Evolutionary conservation across 1,140 invertebrate genomes (phyloP).

Genomic region (Diachasma alloeum): DNA sequence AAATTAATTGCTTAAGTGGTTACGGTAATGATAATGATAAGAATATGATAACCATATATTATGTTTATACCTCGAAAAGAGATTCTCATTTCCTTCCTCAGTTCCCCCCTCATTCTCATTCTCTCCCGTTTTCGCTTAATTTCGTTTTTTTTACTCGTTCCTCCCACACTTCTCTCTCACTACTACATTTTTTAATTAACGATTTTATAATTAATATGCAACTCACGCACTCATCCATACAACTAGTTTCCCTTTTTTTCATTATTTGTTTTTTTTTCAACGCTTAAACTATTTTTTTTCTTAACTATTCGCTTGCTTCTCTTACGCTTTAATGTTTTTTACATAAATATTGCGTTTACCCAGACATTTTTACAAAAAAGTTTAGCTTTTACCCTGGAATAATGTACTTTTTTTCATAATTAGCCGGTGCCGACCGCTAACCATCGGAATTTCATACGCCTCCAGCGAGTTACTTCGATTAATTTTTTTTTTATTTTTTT

Average conservation of each 20-base stretch:
- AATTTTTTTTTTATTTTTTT: slow-evolving; percentile 34
- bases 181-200: not conserved
- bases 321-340: slow-evolving; percentile 39
- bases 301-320: slow-evolving; percentile 8
- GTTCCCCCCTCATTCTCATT: slow-evolving; percentile 1
- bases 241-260: slow-evolving; percentile 25
- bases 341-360: slow-evolving; percentile 60
- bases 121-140: not conserved
- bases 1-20: slow-evolving; percentile 25
- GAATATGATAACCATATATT: slow-evolving; percentile 31
- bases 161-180: not conserved
- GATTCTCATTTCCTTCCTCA: slow-evolving; percentile 13
- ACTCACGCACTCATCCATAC: not conserved
- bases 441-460: slow-evolving; percentile 33
- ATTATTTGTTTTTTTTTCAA: slow-evolving; percentile 43
- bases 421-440: slow-evolving; percentile 29
- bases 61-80: slow-evolving; percentile 21
- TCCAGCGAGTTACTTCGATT: slow-evolving; percentile 18
- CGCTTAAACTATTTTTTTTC: slow-evolving; percentile 24
- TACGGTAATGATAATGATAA: slow-evolving; percentile 31
- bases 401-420: slow-evolving; percentile 41
- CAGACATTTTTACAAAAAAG: slow-evolving; percentile 61
- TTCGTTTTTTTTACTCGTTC: too few relatives aligned
- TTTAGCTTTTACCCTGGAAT: slow-evolving; percentile 54
- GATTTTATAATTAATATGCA: slow-evolving; percentile 6